Base-by-base conservation (phyloP, 2,113 vertebrate species). In the Pandion haliaetus region DNA sequence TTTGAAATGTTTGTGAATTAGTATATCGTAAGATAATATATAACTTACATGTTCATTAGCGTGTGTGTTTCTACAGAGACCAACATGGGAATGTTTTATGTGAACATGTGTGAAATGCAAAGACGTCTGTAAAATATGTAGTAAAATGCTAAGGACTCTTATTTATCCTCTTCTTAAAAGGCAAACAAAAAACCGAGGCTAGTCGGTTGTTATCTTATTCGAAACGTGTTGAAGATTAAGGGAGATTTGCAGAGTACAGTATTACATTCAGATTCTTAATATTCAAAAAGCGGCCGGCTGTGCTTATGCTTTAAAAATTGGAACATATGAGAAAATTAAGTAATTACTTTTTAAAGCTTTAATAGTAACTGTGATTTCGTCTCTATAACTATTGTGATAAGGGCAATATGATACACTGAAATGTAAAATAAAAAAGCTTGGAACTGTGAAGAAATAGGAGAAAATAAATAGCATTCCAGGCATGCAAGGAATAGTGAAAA, bases 1-100 rank as follows among this genome's bases (percentile, higher is more conserved):
- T 97, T 81, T 87, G 94, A 97, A 97, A 89, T 77, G 49, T 95
- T 94, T 95, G 81, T 87, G 89, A 93, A 28, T 95, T 94, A 93
- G 69, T 89, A 36, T 71, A 82, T 93, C 0, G 1, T 93, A 76
- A 91, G 63, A 70, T 82, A 77, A 95, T 76, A 54, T 86, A 74
- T 87, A 82, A 77, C 61, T 59, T 88, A 2, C 32, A 38, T 58
- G 73, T 89, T 96, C 79, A 69, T 93, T 92, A 91, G 87, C 10
- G 42, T 59, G 31, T 66, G 40, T 78, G 24, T 73, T 70, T 87
- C 83, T 95, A 29, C 52, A 42, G 74, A 62, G 54, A 42, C 50
- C 91, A 91, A 89, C 38, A 20, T 34, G 71, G 57, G 86, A 76
- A 57, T 88, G 42, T 96, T 95, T 94, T 80, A 88, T 62, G 40